phyloP scores from a whole-genome alignment of 1,140 invertebrate species.

The Drosophila varians region DNA sequence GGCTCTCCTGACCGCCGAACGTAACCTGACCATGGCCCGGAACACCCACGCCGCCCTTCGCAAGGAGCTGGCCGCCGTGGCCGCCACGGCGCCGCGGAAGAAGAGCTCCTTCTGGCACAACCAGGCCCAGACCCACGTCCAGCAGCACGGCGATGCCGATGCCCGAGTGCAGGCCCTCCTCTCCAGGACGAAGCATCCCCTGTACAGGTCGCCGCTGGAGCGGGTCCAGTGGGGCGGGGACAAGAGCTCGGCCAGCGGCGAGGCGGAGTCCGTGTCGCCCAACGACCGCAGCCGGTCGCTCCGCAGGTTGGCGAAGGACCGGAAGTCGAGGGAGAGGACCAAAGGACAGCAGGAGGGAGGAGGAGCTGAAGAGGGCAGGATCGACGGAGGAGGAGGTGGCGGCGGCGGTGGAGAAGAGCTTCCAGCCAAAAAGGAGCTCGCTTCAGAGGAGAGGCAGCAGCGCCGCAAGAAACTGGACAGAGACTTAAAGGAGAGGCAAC shows the following conservation, averaged over 20 bases:
- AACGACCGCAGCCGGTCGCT: background rate
- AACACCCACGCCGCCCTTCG: slow-evolving; percentile 6
- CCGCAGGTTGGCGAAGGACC: background rate
- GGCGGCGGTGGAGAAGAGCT: background rate
- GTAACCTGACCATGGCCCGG: background rate
- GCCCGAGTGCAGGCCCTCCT: slow-evolving; percentile 10
- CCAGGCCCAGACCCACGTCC: slow-evolving; percentile 14
- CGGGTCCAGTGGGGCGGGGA: slow-evolving; percentile 11
- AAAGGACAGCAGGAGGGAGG: background rate
- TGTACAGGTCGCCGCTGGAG: background rate
- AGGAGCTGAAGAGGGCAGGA: background rate
- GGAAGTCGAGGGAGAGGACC: background rate
- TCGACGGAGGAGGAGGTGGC: background rate
- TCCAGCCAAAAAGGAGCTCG: background rate
- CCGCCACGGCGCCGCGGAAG: slow-evolving; percentile 20
- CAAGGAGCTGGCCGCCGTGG: slow-evolving; percentile 48
- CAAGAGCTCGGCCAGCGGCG: background rate
- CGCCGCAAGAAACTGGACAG: background rate
- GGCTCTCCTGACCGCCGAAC: background rate
- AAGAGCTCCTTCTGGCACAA: slow-evolving; percentile 15
- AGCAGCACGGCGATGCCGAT: background rate
- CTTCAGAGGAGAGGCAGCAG: background rate
- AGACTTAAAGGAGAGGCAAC: background rate
- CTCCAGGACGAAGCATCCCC: background rate
- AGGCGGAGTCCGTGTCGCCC: background rate